Conservation (phyloP, 1,140 invertebrate genomes). For the Melipona quadrifasciata region DNA sequence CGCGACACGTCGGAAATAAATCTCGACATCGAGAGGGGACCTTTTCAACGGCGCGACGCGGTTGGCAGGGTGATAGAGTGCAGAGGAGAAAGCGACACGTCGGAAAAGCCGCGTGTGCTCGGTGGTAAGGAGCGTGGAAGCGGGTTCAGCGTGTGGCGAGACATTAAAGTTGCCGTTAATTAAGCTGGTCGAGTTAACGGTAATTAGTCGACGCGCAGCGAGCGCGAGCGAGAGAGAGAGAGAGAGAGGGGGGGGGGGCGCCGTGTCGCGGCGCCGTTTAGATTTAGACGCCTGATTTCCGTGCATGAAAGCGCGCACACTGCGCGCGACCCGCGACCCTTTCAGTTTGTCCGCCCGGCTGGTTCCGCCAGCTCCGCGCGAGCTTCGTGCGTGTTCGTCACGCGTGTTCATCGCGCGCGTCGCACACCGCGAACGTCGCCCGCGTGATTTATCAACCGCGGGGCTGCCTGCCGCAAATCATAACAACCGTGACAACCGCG, state of each 20-base stretch:
- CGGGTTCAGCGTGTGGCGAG: conserved; percentile 22
- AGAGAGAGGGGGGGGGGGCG: conserved; percentile 1
- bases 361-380: neutral
- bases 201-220: conserved; percentile 70
- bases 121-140: neutral
- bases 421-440: conserved; percentile 13
- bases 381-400: neutral
- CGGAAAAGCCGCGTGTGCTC: neutral
- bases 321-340: conserved; percentile 53
- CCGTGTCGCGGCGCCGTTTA: conserved; percentile 72
- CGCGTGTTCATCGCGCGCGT: conserved; percentile 35
- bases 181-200: conserved; percentile 74
- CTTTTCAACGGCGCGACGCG: too few species aligned
- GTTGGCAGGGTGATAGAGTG: too few species aligned
- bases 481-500: conserved; percentile 48
- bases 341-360: conserved; percentile 43
- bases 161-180: conserved; percentile 72
- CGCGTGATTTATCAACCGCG: conserved; percentile 52
- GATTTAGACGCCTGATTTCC: conserved; percentile 76
- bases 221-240: neutral
- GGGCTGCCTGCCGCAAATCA: conserved; percentile 37
- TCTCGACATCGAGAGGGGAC: too few species aligned
- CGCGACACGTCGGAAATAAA: too few species aligned
- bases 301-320: conserved; percentile 69
- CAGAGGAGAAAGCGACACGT: conserved; percentile 29